These are phyloP conservation scores for Hypotaenidia okinawae DNA, from an alignment of 2,797 vertebrate species.

Conservation along the genomic window DNA sequence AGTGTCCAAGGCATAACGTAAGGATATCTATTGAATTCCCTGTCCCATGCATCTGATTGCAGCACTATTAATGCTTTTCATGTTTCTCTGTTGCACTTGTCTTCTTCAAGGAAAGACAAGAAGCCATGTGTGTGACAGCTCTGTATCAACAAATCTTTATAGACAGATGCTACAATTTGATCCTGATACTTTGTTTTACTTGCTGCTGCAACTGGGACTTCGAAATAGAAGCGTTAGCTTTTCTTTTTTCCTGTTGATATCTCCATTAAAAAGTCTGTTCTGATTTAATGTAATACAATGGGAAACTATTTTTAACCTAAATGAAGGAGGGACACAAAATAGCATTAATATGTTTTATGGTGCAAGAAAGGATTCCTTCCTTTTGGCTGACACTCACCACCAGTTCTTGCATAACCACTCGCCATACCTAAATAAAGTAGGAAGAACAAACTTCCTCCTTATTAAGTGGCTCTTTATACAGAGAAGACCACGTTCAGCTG, in stretches of 20 bases:
- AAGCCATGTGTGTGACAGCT: conserved; percentile 34
- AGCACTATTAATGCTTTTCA: conserved; percentile 7
- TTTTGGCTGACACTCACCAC: conserved; percentile 10
- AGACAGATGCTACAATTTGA: conserved; percentile 40
- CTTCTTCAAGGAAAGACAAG: conserved; percentile 14
- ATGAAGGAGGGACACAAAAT: neutral
- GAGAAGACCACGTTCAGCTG: neutral
- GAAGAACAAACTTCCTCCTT: conserved; percentile 6
- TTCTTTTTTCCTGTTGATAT: neutral
- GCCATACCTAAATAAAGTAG: neutral
- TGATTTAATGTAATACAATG: neutral
- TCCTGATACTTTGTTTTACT: conserved; percentile 42
- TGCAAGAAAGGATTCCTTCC: neutral
- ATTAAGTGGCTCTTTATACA: neutral
- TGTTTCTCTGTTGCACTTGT: conserved; percentile 42
- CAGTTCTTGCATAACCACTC: conserved; percentile 5
- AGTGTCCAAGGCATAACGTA: neutral
- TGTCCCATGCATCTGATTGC: neutral
- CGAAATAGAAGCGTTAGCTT: neutral
- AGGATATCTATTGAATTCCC: neutral
- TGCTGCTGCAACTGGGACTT: neutral
- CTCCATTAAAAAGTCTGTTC: neutral
- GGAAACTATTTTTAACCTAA: neutral
- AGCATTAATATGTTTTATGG: neutral
- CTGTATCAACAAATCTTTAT: conserved; percentile 31